Base-by-base conservation (phyloP, 2,888 invertebrate species). In the Orgyia antiqua region DNA sequence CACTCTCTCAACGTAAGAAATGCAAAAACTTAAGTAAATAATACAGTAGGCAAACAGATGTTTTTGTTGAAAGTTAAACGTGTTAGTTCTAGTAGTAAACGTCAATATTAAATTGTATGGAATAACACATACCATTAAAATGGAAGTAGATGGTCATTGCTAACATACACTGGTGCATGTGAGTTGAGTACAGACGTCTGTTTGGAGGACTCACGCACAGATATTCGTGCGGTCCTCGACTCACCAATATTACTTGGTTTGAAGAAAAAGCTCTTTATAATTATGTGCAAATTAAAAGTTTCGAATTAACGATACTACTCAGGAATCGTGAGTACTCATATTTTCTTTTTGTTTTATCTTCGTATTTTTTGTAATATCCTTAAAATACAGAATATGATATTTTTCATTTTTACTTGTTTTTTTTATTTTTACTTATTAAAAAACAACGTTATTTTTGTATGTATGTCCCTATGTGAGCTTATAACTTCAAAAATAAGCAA, bases 131-230 rank as follows among this genome's bases (percentile, higher is more conserved):
- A 31, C 35, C 34, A 51, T 46, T 51, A 37, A 36, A 33, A 26
- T 29, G 29, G 38, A 35, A 41, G 30, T 34, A 33, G 25, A 36
- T 29, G 38, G 42, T 24, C 34, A 31, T 13, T 24, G 29, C 26
- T 45, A 49, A 36, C 36, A 46, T 30, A 54, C 50, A 33, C 40
- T 27, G 33, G 28, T 20, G 38, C 47, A 40, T 44, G 45, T 45
- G 36, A 42, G 47, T 27, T 42, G 36, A 28, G 36, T 27, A 13
- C 39, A 34, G 26, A 27, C 31, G 51, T 42, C 58, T 58, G 61
- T 60, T 35, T 37, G 25, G 45, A 50, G 32, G 41, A 45, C 45
- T 48, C 61, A 29, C 47, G 58, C 61, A 61, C 46, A 51, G 42
- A 36, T 38, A 45, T 38, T 52, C 36, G 49, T 48, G 33, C 36